phyloP scores from a whole-genome alignment of 1,140 invertebrate genomes.

The Manduca sexta region DNA sequence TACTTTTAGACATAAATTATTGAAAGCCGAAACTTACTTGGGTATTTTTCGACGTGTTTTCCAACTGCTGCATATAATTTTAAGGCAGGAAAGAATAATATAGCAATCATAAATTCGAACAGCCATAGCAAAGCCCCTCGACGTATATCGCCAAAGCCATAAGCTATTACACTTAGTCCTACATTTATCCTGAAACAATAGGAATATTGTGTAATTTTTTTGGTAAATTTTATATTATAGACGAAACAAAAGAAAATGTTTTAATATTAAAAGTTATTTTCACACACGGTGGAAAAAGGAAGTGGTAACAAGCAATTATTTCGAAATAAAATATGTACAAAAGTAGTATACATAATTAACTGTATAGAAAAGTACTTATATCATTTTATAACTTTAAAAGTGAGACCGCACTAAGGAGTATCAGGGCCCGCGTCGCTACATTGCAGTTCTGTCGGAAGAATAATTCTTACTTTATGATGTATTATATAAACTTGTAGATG shows the following conservation, averaged over 20 bases:
- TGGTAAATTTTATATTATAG: too few relatives aligned
- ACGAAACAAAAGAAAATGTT: too few relatives aligned
- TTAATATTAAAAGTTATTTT: too few relatives aligned
- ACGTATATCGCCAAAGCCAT: slow-evolving; percentile 66
- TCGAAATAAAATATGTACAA: background rate
- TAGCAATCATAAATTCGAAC: slow-evolving; percentile 60
- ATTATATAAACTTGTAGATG: too few relatives aligned
- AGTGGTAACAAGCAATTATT: too few relatives aligned
- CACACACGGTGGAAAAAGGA: background rate
- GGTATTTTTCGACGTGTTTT: slow-evolving; percentile 27
- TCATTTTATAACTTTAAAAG: too few relatives aligned
- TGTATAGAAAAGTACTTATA: too few relatives aligned
- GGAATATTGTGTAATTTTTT: background rate
- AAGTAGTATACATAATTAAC: background rate
- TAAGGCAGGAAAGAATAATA: slow-evolving; percentile 65
- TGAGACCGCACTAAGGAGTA: too few relatives aligned
- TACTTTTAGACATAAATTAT: background rate
- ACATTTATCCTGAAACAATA: slow-evolving; percentile 64
- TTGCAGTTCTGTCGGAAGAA: too few relatives aligned
- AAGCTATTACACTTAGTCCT: slow-evolving; percentile 60
- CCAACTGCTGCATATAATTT: slow-evolving; percentile 49
- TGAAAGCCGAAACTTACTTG: slow-evolving; percentile 24
- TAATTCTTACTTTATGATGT: too few relatives aligned
- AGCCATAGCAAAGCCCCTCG: slow-evolving; percentile 66
- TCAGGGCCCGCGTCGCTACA: too few relatives aligned